A percentile compares a stretch with the other conserved stretches of the same genome.
Conservation (phyloP, 1,140 invertebrate genomes). For the Xylocopa sonorina region DNA sequence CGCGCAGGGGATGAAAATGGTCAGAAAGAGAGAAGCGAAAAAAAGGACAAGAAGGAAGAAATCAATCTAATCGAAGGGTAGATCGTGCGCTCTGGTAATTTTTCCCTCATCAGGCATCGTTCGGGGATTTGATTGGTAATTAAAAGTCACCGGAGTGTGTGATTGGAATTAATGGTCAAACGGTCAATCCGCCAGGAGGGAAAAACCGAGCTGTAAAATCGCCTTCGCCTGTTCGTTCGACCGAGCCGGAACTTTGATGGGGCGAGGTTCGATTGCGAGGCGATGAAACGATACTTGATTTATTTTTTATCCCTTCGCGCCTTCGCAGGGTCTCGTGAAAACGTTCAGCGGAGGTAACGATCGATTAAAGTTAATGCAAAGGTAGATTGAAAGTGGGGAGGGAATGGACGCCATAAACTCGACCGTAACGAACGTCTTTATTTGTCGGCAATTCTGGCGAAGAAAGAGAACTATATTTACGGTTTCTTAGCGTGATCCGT, state of each 20-base stretch:
- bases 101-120: conserved; percentile 76
- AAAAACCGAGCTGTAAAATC: conserved; percentile 67
- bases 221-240: conserved; percentile 24
- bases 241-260: conserved; percentile 29
- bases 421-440: background rate
- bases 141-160: conserved; percentile 79
- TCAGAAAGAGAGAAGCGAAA: background rate
- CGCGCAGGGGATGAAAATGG: conserved; percentile 49
- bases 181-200: conserved; percentile 75
- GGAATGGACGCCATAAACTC: too few species aligned
- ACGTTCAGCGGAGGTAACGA: background rate
- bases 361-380: background rate
- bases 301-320: conserved; percentile 23
- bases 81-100: conserved; percentile 70
- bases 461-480: background rate
- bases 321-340: conserved; percentile 7
- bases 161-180: conserved; percentile 82
- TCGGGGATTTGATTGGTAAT: conserved; percentile 80
- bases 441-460: background rate
- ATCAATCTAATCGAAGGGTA: conserved; percentile 56
- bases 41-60: conserved; percentile 3
- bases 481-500: background rate
- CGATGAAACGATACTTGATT: conserved; percentile 22
- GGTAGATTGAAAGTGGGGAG: background rate
- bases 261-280: conserved; percentile 6